Base-by-base conservation (phyloP, 2,797 vertebrate genomes). In the Arctocebus calabarensis region DNA sequence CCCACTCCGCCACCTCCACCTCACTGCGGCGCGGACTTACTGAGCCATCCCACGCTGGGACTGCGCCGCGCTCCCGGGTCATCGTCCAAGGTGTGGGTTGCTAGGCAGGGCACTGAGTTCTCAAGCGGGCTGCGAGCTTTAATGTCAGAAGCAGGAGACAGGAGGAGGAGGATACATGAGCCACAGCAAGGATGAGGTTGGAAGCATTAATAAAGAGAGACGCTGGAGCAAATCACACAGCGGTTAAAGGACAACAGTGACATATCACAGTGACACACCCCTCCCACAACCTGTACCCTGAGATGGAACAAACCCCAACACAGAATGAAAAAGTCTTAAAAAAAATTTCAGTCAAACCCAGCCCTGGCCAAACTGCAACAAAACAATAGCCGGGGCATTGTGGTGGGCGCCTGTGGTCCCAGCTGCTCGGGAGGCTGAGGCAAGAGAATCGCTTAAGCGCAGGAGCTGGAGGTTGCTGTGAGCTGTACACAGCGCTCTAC, bases 21-120 rank as follows among this genome's bases (percentile, higher is more conserved):
- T 92, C 64, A 0, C 48, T 94, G 11, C 6, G 0, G 7, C 22
- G 40, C 8, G 64, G 95, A 99, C 99, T 99, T 99, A 99, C 99
- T 99, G 97, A 99, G 99, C 99, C 99, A 99, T 99, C 99, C 99
- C 99, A 99, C 98, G 98, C 99, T 99, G 98, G 99, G 98, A 98
- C 99, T 99, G 98, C 98, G 99, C 95, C 98, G 99, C 97, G 98
- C 98, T 98, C 98, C 98, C 97, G 99, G 98, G 96, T 99, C 99
- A 97, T 99, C 99, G 34, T 99, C 99, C 96, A 98, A 97, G 75
- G 99, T 99, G 98, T 98, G 99, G 95, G 99, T 98, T 94, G 99
- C 99, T 97, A 99, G 99, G 98, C 99, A 99, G 98, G 99, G 99
- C 99, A 99, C 98, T 64, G 99, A 99, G 98, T 98, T 99, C 98